Evolutionary conservation across 2,113 vertebrate species (phyloP), one percentile per base, ranked within the genome.

Genomic region (Oreochromis niloticus): DNA sequence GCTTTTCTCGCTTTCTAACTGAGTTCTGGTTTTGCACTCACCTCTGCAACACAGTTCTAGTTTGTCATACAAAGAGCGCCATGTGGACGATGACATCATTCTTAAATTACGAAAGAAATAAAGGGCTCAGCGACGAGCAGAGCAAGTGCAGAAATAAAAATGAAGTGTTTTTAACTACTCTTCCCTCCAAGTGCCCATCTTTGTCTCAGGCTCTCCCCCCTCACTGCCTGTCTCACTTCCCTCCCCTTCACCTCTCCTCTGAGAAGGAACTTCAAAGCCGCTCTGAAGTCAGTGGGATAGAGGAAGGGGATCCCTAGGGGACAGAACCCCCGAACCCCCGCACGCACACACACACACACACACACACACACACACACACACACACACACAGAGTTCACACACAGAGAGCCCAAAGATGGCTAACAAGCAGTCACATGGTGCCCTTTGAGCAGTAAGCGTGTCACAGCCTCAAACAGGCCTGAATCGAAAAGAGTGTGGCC

Each of bases 221-320:
- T 36, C 57, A 48, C 27, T 9, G 30, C 19, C 24, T 63, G 56
- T 55, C 24, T 17, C 30, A 8, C 48, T 34, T 48, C 66, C 78
- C 88, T 84, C 88, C 86, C 86, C 59, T 87, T 85, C 89, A 90
- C 90, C 85, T 93, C 87, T 86, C 22, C 80, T 89, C 88, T 85
- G 79, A 92, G 73, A 86, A 89, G 79, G 57, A 93, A 95, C 93
- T 95, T 96, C 95, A 96, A 95, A 96, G 96, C 86, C 81, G 68
- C 94, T 95, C 90, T 96, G 93, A 93, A 96, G 94, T 95, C 91
- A 88, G 90, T 87, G 89, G 85, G 86, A 88, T 87, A 87, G 87
- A 86, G 91, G 79, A 92, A 85, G 84, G 66, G 83, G 84, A 91
- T 92, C 92, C 91, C 93, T 89, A 36, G 92, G 91, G 92, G 83